Conservation (phyloP, 2,888 invertebrate species). For the Lithophane leautieri region DNA sequence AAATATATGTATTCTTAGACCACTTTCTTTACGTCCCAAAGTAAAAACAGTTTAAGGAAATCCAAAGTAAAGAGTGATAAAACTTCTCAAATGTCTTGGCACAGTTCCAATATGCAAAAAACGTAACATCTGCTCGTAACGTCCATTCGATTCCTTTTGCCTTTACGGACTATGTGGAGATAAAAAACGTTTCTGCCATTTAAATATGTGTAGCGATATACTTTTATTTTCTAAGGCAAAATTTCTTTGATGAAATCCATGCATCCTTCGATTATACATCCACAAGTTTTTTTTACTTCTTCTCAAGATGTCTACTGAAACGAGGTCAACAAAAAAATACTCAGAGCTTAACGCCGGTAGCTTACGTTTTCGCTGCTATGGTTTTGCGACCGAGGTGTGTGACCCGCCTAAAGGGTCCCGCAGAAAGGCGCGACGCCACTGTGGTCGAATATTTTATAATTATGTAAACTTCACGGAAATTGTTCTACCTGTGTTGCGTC, state of each 20-base stretch:
- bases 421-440: too few relatives aligned
- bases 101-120: slow-evolving; percentile 65
- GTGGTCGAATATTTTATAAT: too few relatives aligned
- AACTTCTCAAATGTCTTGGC: slow-evolving; percentile 62
- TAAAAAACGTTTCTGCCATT: slow-evolving; percentile 28
- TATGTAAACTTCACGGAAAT: too few relatives aligned
- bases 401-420: too few relatives aligned
- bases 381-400: too few relatives aligned
- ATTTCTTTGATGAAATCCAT: background rate
- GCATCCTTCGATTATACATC: background rate
- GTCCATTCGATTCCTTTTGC: slow-evolving; percentile 47
- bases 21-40: background rate
- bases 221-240: too few relatives aligned
- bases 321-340: background rate
- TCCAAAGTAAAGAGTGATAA: slow-evolving; percentile 59
- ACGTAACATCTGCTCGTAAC: slow-evolving; percentile 64
- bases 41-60: slow-evolving; percentile 41
- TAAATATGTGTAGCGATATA: slow-evolving; percentile 18
- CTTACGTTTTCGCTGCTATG: too few relatives aligned
- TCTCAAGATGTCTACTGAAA: background rate
- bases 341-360: too few relatives aligned
- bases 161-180: slow-evolving; percentile 24
- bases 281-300: background rate
- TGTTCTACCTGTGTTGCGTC: too few relatives aligned
- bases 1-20: background rate